Conservation (phyloP, 2,888 invertebrate genomes). For the Zygaena filipendulae region DNA sequence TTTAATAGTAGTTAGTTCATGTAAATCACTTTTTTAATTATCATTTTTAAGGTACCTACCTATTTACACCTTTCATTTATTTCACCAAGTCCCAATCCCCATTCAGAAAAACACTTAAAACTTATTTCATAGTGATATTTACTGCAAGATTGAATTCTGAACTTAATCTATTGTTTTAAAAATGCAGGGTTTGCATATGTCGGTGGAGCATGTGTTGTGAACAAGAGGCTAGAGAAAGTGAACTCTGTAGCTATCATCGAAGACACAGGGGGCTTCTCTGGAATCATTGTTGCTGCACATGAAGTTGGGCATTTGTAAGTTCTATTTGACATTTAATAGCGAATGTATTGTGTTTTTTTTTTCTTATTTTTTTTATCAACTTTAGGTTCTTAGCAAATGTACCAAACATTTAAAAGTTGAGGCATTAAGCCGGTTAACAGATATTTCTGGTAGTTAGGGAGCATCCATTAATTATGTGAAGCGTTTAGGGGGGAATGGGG, state of each 20-base stretch:
- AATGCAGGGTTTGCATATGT: constrained; percentile 93
- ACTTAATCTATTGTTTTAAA: constrained; percentile 2
- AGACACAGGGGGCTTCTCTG: constrained; percentile 95
- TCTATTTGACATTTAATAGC: too few species aligned
- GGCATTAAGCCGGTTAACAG: too few species aligned
- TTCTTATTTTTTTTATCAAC: constrained; percentile 1
- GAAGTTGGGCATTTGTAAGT: constrained; percentile 98
- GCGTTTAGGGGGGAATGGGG: too few species aligned
- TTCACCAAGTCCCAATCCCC: constrained; percentile 1
- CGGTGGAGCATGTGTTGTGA: constrained; percentile 95
- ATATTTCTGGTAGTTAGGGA: too few species aligned
- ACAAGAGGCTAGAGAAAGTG: constrained; percentile 94
- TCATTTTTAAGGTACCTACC: background rate
- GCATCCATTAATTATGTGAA: too few species aligned
- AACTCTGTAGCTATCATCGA: constrained; percentile 97
- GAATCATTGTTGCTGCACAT: constrained; percentile 95
- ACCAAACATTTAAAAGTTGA: too few species aligned
- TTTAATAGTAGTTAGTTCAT: too few species aligned
- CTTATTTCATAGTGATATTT: too few species aligned
- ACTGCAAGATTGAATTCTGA: too few species aligned
- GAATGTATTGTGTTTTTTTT: constrained; percentile 2
- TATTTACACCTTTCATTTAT: constrained; percentile 1
- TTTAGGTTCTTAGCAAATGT: too few species aligned
- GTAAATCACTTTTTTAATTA: too few species aligned
- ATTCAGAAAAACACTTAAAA: background rate